Evolutionary conservation across 2,797 vertebrate genomes (phyloP).

Genomic region (Cygnus olor): DNA sequence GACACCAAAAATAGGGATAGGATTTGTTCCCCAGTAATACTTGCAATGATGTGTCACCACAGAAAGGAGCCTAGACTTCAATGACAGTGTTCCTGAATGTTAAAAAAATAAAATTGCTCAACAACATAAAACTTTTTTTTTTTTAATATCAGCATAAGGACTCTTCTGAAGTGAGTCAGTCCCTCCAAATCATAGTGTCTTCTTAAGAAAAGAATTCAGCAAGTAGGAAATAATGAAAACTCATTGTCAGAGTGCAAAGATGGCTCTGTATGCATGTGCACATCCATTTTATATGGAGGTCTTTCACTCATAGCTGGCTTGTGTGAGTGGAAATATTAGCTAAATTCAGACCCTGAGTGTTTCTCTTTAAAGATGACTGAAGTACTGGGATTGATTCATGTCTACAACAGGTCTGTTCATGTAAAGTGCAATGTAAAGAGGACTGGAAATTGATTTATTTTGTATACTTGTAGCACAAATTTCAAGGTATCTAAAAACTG

Average conservation of each 20-base stretch:
- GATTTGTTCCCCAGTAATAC: not conserved
- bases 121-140: not conserved
- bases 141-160: not conserved
- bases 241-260: not conserved
- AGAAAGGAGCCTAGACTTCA: not conserved
- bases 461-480: not conserved
- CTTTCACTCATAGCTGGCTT: not conserved
- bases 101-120: not conserved
- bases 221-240: not conserved
- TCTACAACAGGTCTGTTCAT: not conserved
- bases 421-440: not conserved
- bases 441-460: conserved; percentile 14
- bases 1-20: not conserved
- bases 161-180: not conserved
- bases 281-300: not conserved
- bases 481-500: conserved; percentile 11
- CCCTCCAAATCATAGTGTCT: not conserved
- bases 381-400: not conserved
- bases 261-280: not conserved
- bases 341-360: not conserved
- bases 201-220: not conserved
- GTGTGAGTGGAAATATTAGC: not conserved
- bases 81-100: not conserved
- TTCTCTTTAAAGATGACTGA: conserved; percentile 27
- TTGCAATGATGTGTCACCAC: not conserved